phyloP scores from a whole-genome alignment of 92 coral and sea anemone genomes.

The Parazoanthus atlanticus region DNA sequence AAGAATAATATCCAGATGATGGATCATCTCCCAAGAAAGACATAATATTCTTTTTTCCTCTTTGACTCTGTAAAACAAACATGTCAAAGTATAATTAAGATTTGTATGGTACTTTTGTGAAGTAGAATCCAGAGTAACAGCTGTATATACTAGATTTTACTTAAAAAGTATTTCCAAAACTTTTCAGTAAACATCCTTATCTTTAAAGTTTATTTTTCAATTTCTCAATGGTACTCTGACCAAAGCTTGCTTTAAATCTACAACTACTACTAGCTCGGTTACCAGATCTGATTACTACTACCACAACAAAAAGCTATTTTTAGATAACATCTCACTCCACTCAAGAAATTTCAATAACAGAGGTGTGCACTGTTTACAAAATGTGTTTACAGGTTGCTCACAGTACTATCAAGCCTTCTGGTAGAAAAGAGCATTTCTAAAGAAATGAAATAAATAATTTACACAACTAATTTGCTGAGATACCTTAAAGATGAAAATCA shows the following conservation, averaged over 20 bases:
- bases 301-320: too few relatives aligned
- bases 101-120: background rate
- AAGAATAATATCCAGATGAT: conserved; percentile 42
- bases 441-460: background rate
- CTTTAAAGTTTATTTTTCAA: too few relatives aligned
- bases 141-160: too few relatives aligned
- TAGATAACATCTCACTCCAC: background rate
- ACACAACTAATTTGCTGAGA: background rate
- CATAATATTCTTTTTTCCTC: conserved; percentile 81
- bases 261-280: too few relatives aligned
- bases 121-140: too few relatives aligned
- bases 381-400: background rate
- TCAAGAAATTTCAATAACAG: background rate
- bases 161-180: too few relatives aligned
- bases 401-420: background rate
- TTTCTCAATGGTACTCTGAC: too few relatives aligned
- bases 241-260: too few relatives aligned
- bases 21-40: conserved; percentile 81
- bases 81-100: background rate
- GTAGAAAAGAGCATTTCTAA: background rate
- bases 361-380: background rate
- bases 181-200: too few relatives aligned
- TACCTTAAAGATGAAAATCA: background rate
- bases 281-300: too few relatives aligned
- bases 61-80: conserved; percentile 67